These are phyloP conservation scores for Mionectes macconnelli DNA, from an alignment of 2,113 vertebrate genomes.

Conservation along the genomic window DNA sequence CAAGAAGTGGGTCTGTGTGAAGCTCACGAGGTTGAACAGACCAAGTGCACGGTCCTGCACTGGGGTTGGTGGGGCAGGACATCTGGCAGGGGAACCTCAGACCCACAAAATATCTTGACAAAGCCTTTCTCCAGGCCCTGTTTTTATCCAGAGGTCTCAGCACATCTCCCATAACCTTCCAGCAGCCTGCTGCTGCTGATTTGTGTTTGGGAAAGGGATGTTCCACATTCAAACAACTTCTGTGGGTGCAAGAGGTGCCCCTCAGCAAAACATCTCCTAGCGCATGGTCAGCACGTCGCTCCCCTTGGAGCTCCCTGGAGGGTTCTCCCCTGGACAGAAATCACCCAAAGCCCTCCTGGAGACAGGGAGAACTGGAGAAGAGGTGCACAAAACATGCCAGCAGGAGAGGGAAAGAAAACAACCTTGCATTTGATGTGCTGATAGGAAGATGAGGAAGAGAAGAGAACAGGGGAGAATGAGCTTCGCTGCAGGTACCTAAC, in stretches of 20 bases:
- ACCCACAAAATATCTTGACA: not conserved
- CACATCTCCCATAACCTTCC: not conserved
- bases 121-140: not conserved
- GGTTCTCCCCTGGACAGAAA: not conserved
- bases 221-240: accelerated
- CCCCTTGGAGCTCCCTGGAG: not conserved
- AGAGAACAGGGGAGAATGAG: not conserved
- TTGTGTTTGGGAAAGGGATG: not conserved
- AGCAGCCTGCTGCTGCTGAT: not conserved
- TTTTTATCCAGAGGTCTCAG: not conserved
- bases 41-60: not conserved
- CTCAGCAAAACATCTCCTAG: not conserved
- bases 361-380: not conserved
- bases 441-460: not conserved
- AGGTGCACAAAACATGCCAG: not conserved
- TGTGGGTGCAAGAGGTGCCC: not conserved
- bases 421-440: not conserved
- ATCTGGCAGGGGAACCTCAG: not conserved
- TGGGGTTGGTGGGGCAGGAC: not conserved
- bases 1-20: not conserved
- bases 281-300: accelerated
- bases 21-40: not conserved
- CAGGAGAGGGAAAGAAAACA: not conserved
- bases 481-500: not conserved
- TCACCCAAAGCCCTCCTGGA: not conserved